phyloP scores from a whole-genome alignment of 2,113 vertebrate genomes.

The Amphilophus citrinellus region DNA sequence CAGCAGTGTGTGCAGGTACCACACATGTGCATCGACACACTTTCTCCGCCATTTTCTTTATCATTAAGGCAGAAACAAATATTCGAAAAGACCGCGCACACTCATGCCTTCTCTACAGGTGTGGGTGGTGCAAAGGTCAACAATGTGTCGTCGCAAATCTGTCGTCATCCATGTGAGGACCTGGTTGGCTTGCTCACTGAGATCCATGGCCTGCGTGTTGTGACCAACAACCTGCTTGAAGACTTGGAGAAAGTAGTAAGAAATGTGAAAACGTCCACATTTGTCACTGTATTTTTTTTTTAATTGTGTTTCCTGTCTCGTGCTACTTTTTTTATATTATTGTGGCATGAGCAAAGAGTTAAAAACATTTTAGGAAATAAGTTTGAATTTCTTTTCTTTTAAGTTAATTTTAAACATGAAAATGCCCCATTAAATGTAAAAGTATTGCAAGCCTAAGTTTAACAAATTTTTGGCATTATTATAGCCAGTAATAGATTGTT shows the following conservation, averaged over 20 bases:
- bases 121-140: slow-evolving; percentile 84
- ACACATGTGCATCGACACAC: slow-evolving; percentile 13
- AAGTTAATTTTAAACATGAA: neutral
- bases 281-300: neutral
- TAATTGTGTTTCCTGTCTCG: neutral
- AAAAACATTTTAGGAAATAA: neutral
- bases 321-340: neutral
- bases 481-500: neutral
- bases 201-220: slow-evolving; percentile 87
- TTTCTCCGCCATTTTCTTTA: neutral
- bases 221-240: slow-evolving; percentile 89
- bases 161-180: slow-evolving; percentile 92
- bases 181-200: slow-evolving; percentile 88
- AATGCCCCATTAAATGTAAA: too few relatives aligned
- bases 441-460: too few relatives aligned
- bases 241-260: slow-evolving; percentile 92
- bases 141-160: slow-evolving; percentile 83
- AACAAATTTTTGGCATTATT: neutral
- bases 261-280: slow-evolving; percentile 19
- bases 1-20: slow-evolving; percentile 67
- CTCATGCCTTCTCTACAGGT: slow-evolving; percentile 70
- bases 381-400: neutral
- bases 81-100: neutral
- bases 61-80: neutral
- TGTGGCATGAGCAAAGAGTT: neutral